Base-by-base conservation (phyloP, 2,113 vertebrate genomes). In the Lycocorax pyrrhopterus region DNA sequence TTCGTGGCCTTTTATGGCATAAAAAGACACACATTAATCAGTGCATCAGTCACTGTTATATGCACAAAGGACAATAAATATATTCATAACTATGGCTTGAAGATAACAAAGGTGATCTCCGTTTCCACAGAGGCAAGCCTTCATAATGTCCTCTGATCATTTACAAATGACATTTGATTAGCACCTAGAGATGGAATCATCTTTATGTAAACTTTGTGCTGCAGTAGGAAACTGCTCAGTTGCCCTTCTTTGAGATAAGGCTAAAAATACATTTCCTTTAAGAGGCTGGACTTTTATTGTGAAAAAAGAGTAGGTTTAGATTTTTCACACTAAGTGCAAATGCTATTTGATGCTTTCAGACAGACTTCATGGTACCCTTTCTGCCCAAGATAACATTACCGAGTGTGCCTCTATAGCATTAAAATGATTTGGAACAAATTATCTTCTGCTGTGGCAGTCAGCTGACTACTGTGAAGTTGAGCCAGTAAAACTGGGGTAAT, bases 241-340 rank as follows among this genome's bases (percentile, higher is more conserved):
- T 83, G 39, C 47, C 68, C 14, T 77, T 88, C 58, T 66, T 79
- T 56, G 55, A 93, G 88, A 93, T 84, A 90, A 95, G 37, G 41
- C 52, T 94, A 71, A 88, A 91, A 96, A 91, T 71, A 74, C 22
- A 60, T 84, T 93, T 93, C 35, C 25, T 91, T 83, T 46, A 74
- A 76, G 68, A 23, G 43, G 7, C 8, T 87, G 76, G 51, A 74
- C 68, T 90, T 77, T 2, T 51, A 71, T 64, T 51, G 20, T 46
- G 51, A 68, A 78, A 73, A 63, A 84, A 41, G 16, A 23, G 15
- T 37, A 62, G 15, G 22, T 71, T 94, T 78, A 73, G 30, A 35
- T 73, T 94, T 89, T 91, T 76, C 67, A 68, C 44, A 32, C 5
- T 30, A 60, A 74, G 39, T 64, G 47, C 55, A 92, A 82, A 56